Conservation (phyloP, 2,113 vertebrate genomes). For the Pipa parva region DNA sequence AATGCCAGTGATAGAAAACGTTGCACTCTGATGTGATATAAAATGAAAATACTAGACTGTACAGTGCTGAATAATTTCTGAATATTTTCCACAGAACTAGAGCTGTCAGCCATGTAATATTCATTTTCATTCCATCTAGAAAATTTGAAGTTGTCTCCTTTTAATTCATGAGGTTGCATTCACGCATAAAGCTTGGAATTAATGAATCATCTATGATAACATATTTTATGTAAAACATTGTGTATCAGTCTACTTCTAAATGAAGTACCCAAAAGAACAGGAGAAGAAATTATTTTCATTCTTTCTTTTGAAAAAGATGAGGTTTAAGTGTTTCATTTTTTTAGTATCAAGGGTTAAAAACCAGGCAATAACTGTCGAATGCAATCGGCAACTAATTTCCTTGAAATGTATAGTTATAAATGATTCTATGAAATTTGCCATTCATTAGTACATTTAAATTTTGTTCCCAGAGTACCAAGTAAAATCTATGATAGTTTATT, state of each 20-base stretch:
- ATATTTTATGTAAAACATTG: conserved; percentile 12
- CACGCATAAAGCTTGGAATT: conserved; percentile 3
- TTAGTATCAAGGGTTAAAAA: background rate
- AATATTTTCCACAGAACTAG: background rate
- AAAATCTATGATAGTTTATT: too few species aligned
- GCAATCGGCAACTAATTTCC: background rate
- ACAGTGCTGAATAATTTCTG: background rate
- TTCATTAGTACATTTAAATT: too few species aligned
- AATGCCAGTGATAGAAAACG: background rate
- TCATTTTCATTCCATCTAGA: conserved; percentile 8
- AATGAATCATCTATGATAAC: conserved; percentile 10
- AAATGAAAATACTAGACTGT: background rate
- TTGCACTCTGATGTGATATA: background rate
- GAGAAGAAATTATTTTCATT: background rate
- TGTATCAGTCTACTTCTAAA: conserved; percentile 11
- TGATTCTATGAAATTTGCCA: too few species aligned
- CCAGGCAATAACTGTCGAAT: background rate
- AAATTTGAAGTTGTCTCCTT: conserved; percentile 5
- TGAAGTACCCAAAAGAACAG: conserved; percentile 7
- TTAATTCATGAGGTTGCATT: background rate
- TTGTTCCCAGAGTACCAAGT: too few species aligned
- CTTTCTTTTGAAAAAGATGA: background rate
- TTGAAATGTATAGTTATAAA: too few species aligned
- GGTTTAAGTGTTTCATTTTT: background rate
- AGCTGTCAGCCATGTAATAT: conserved; percentile 3